These are phyloP conservation scores for Protaetia brevitarsis DNA, from an alignment of 1,140 invertebrate species.

Conservation along the genomic window DNA sequence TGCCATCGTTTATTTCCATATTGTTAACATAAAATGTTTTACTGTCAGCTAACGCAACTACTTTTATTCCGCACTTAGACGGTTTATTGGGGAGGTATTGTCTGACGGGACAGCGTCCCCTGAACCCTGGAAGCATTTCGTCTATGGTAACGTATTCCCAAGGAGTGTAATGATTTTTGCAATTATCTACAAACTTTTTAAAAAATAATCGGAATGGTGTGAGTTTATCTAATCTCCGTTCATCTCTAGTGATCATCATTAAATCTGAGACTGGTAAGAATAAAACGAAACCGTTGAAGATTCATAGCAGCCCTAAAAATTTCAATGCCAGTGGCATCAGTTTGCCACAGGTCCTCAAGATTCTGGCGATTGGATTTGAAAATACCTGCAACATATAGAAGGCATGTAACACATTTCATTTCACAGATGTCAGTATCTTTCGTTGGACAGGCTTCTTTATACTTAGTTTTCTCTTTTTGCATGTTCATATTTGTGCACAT, in stretches of 20 bases:
- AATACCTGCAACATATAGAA: constrained; percentile 52
- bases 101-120: no score
- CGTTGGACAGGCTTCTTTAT: neutral
- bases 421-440: constrained; percentile 34
- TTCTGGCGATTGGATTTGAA: constrained; percentile 50
- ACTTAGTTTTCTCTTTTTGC: neutral
- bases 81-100: no score
- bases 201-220: constrained; percentile 41
- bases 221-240: constrained; percentile 40
- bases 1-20: no score
- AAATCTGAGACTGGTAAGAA: constrained; percentile 52
- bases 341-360: constrained; percentile 51
- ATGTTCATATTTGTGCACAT: neutral
- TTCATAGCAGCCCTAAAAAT: constrained; percentile 50
- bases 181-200: constrained; percentile 33
- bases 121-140: no score
- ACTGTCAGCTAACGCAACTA: no score
- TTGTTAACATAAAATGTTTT: no score
- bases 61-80: no score
- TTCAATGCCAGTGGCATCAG: constrained; percentile 48
- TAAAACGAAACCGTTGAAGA: constrained; percentile 50
- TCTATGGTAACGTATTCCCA: no score
- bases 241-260: constrained; percentile 43
- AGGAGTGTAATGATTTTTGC: constrained; percentile 34
- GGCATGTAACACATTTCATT: constrained; percentile 53